These are phyloP conservation scores for silkworm (Bombyx mori) DNA, from an alignment of 1,140 invertebrate genomes.

Conservation along the genomic window DNA sequence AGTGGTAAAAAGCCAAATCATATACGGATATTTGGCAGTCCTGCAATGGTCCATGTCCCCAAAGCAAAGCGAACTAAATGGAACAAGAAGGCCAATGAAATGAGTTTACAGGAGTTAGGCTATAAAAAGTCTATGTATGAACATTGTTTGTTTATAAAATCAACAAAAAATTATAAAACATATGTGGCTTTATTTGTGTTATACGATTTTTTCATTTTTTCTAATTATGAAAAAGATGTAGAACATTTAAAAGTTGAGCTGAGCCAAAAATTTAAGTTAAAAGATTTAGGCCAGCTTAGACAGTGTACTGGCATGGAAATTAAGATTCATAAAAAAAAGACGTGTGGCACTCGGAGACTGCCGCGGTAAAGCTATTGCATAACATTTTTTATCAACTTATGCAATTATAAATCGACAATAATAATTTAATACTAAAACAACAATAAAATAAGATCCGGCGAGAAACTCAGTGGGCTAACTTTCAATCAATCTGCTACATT, in stretches of 20 bases:
- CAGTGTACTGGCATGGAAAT: constrained; percentile 9
- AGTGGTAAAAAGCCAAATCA: constrained; percentile 19
- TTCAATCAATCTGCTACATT: no score
- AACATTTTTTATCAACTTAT: no score
- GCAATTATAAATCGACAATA: no score
- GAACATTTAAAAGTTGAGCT: constrained; percentile 7
- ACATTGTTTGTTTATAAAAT: constrained; percentile 14
- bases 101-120: constrained; percentile 9
- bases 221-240: constrained; percentile 5
- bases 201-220: constrained; percentile 12
- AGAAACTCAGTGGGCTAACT: no score
- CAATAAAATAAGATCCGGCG: no score
- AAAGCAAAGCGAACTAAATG: constrained; percentile 19
- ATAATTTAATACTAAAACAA: no score
- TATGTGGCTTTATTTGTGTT: constrained; percentile 6
- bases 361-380: no score
- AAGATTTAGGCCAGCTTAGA: constrained; percentile 10
- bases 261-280: constrained; percentile 7
- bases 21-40: constrained; percentile 15
- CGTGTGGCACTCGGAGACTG: no score
- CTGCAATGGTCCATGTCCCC: constrained; percentile 18
- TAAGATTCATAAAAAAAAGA: neutral
- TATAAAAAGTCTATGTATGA: constrained; percentile 15
- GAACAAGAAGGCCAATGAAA: constrained; percentile 14
- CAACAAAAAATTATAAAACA: constrained; percentile 2